These are phyloP conservation scores for Schrankia costaestrigalis DNA, from an alignment of 2,888 invertebrate genomes.

Conservation along the genomic window DNA sequence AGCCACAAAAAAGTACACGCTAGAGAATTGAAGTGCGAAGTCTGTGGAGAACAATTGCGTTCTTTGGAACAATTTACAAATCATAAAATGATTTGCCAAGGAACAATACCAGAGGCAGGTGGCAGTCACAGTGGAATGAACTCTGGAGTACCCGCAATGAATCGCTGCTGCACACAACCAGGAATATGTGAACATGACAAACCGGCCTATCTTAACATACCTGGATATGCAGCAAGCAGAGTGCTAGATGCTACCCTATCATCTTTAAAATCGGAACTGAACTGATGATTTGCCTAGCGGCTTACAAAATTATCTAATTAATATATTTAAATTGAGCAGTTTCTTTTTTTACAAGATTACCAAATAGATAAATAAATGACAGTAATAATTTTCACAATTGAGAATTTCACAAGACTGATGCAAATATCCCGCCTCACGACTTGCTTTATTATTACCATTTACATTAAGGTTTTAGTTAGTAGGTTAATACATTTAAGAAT, in stretches of 20 bases:
- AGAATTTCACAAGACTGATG: conserved; percentile 81
- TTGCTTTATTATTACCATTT: conserved; percentile 81
- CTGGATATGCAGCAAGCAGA: conserved; percentile 70
- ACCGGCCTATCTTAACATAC: conserved; percentile 76
- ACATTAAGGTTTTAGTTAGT: conserved; percentile 70
- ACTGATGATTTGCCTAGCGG: conserved; percentile 52
- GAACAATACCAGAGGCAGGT: conserved; percentile 51
- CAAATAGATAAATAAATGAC: conserved; percentile 74
- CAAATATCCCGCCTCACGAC: conserved; percentile 81
- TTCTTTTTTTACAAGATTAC: conserved; percentile 71
- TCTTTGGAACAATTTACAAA: conserved; percentile 76
- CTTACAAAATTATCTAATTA: conserved; percentile 37
- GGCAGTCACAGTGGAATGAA: conserved; percentile 49
- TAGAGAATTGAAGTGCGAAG: conserved; percentile 75
- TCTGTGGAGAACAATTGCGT: conserved; percentile 75
- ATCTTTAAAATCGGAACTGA: conserved; percentile 73
- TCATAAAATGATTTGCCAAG: conserved; percentile 74
- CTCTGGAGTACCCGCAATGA: conserved; percentile 38
- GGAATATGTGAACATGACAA: conserved; percentile 78
- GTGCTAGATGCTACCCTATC: conserved; percentile 73
- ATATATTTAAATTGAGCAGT: conserved; percentile 43
- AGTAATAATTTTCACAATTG: conserved; percentile 75
- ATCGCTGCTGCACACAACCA: conserved; percentile 71
- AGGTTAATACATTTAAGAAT: conserved; percentile 59
- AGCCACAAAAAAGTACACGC: conserved; percentile 80